Evolutionary conservation across 2,797 vertebrate genomes (phyloP), one percentile per base, ranked within the genome.

Genomic region (Danio choprae): DNA sequence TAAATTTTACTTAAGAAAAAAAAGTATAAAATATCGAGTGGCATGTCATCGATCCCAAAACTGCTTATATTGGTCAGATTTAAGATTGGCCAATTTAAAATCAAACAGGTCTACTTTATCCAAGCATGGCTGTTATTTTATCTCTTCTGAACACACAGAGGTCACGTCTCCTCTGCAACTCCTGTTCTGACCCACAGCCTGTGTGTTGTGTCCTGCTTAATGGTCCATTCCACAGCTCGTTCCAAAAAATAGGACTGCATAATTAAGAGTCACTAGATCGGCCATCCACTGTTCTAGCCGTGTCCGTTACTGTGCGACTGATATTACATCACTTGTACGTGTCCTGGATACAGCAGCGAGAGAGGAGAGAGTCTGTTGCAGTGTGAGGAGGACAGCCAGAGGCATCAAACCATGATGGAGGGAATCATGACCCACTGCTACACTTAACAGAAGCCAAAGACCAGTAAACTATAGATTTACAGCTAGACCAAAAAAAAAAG

Each of bases 231-330:
- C 60, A 79, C 58, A 59, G 78, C 67, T 82, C 76, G 80, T 84
- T 85, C 80, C 60, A 87, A 86, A 91, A 91, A 89, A 92, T 90
- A 91, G 90, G 88, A 82, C 89, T 93, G 87, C 91, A 93, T 93
- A 91, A 93, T 93, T 93, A 87, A 93, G 89, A 67, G 83, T 84
- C 62, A 82, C 81, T 87, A 78, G 90, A 89, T 89, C 89, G 83
- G 18, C 11, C 84, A 82, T 71, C 82, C 58, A 87, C 81, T 71
- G 83, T 87, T 82, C 87, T 87, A 88, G 82, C 87, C 87, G 82
- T 88, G 88, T 89, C 88, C 83, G 84, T 84, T 86, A 86, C 87
- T 81, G 51, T 51, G 71, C 90, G 86, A 81, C 92, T 92, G 88
- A 88, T 88, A 92, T 94, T 92, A 91, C 91, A 87, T 87, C 84